Evolutionary conservation across 2,797 vertebrate genomes (phyloP).

Genomic region (Falco rusticolus): DNA sequence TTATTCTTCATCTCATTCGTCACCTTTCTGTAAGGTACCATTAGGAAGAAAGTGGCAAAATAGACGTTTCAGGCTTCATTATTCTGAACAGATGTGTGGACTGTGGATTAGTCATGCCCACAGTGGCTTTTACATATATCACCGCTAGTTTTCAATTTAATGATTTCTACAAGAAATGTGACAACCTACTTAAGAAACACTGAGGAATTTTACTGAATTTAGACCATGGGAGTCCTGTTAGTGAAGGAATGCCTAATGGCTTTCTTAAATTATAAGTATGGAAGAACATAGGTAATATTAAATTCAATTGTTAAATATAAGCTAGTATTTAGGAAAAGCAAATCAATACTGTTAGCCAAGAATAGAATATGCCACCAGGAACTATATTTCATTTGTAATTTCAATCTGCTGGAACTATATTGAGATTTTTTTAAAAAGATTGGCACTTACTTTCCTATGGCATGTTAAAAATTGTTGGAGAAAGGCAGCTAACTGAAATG

Average conservation of each 20-base stretch:
- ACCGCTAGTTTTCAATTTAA: background rate
- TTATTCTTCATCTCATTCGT: background rate
- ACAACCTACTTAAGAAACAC: conserved; percentile 13
- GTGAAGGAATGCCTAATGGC: background rate
- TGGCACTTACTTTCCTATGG: background rate
- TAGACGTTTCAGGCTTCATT: background rate
- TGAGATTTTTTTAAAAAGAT: background rate
- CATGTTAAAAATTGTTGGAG: conserved; percentile 16
- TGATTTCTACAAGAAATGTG: conserved; percentile 23
- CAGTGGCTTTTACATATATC: background rate
- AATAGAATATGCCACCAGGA: background rate
- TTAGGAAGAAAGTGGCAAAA: conserved; percentile 6
- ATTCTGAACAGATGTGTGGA: conserved; percentile 3
- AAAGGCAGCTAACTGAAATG: conserved; percentile 22
- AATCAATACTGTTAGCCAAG: background rate
- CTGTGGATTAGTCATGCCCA: conserved; percentile 34
- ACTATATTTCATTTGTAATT: background rate
- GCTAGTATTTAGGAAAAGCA: background rate
- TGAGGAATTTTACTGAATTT: conserved; percentile 38
- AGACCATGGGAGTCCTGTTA: background rate
- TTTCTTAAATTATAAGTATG: background rate
- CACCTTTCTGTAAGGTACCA: background rate
- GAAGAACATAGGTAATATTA: background rate
- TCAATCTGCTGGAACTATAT: background rate
- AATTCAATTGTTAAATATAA: background rate